Evolutionary conservation across 2,888 invertebrate species (phyloP), one percentile per base, ranked within the genome.

Genomic region (Lottia gigantea): DNA sequence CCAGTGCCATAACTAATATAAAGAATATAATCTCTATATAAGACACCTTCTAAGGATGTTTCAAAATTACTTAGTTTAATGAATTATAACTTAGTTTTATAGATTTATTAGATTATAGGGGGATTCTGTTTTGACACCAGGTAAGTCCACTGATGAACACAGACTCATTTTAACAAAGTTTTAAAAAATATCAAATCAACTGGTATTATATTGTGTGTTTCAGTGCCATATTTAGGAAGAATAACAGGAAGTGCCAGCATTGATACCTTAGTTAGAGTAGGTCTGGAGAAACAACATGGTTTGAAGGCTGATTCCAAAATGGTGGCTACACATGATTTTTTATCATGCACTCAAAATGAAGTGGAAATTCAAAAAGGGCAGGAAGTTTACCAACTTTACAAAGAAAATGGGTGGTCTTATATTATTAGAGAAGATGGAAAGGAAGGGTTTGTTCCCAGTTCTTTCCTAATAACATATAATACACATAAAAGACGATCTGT

Each of bases 191-290:
- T 14, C 11, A 66, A 1, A 8, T 1, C 46, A n/a, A n/a, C 19
- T 23, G 26, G 12, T 15, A 15, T 55, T 19, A 15, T 62, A 61
- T 19, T 70, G 74, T 76, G 70, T 15, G 55, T 66, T 23, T 67
- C 67, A 26, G 65, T 71, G 2, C 69, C 64, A 7, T 67, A 66
- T 15, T 62, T 77, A 92, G 97, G 97, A 1, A 92, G 97, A 47
- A 96, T 97, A 79, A 97, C 97, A 1, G 97, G 97, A 67, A 96
- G 96, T 26, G 95, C 96, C 49, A 96, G 95, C 85, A 95, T 97
- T 76, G 95, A 96, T 88, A 95, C 95, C 0, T 90, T 96, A 46
- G 95, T 95, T 1, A 90, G 95, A 82, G 95, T 95, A 40, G 96
- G 96, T 19, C 94, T 96, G 73, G 96, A 96, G 87, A 96, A 96